Evolutionary conservation across 2,888 invertebrate genomes (phyloP), one percentile per base, ranked within the genome.

Genomic region (Stenurella melanura): DNA sequence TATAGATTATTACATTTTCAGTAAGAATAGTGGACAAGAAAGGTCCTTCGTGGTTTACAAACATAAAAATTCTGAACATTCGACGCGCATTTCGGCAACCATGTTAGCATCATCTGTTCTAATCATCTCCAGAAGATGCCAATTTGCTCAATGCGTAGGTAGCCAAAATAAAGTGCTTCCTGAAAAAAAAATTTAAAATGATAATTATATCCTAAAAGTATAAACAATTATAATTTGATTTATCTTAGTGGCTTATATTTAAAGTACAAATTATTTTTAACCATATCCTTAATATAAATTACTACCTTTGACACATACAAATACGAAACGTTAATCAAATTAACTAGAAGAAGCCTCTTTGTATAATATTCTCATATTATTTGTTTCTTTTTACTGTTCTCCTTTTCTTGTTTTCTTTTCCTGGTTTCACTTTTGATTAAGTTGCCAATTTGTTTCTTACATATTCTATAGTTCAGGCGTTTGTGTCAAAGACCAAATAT

Each of bases 351-450:
- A 50, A 12, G 42, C 4, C 50, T 50, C 5, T 50, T 50, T 50
- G 50, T 50, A 50, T 50, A 50, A 50, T 50, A n/a, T 50, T 50
- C 50, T 50, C n/a, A 50, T 50, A 50, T 50, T 50, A 50, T 50
- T 50, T n/a, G 50, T 17, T 50, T 50, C 50, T 17, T 50, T 50
- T 50, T 15, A 50, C n/a, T 4, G n/a, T 50, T 50, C 15, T 6
- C 50, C 15, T 50, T 50, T 17, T 6, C 2, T n/a, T 6, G 6
- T 42, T 42, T 42, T 15, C 50, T n/a, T 6, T 50, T n/a, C 12
- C 42, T 15, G 10, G 12, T 50, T 50, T 50, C 5, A 50, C 50
- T 50, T 50, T 17, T 50, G 50, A 50, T 50, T 50, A 50, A 50
- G 50, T n/a, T n/a, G n/a, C 50, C 50, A 50, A 50, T 50, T 50